Percentiles rank a stretch among this genome's conserved stretches.
Evolutionary conservation across 2,113 vertebrate species (phyloP).

Genomic region (Rutilus rutilus): DNA sequence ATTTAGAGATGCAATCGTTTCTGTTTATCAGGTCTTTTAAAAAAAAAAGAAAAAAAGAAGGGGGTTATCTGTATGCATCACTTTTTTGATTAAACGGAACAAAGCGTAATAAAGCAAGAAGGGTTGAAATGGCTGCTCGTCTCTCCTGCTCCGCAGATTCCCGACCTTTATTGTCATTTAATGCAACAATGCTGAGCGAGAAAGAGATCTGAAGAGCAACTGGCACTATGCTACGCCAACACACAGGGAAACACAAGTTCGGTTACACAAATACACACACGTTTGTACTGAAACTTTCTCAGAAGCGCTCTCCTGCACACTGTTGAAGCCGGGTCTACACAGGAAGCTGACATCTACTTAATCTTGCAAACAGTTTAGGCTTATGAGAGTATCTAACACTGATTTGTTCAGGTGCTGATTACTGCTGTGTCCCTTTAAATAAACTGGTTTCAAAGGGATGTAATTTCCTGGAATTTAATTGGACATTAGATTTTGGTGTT

Average conservation of each 20-base stretch:
- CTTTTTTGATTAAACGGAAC: conserved; percentile 79
- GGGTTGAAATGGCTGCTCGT: conserved; percentile 72
- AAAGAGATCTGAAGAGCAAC: conserved; percentile 74
- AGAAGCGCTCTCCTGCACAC: conserved; percentile 30
- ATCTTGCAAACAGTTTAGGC: conserved; percentile 79
- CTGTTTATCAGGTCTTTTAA: conserved; percentile 74
- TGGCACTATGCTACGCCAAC: conserved; percentile 34
- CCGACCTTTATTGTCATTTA: conserved; percentile 76
- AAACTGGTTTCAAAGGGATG: conserved; percentile 42
- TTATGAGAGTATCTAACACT: conserved; percentile 67
- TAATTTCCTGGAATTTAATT: neutral
- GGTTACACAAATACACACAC: conserved; percentile 61
- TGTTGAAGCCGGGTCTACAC: conserved; percentile 68
- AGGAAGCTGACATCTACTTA: conserved; percentile 79
- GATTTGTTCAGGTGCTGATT: conserved; percentile 87
- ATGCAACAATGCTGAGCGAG: conserved; percentile 70
- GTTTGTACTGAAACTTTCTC: conserved; percentile 20
- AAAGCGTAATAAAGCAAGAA: conserved; percentile 77
- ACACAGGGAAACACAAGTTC: conserved; percentile 58
- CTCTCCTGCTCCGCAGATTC: conserved; percentile 64
- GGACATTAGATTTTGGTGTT: neutral
- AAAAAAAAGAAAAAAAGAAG: conserved; percentile 56
- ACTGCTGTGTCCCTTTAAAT: conserved; percentile 57
- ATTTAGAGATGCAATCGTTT: conserved; percentile 81
- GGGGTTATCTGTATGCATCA: conserved; percentile 71